Base-by-base conservation (phyloP, 2,113 vertebrate species). In the Lucifuga dentata region DNA sequence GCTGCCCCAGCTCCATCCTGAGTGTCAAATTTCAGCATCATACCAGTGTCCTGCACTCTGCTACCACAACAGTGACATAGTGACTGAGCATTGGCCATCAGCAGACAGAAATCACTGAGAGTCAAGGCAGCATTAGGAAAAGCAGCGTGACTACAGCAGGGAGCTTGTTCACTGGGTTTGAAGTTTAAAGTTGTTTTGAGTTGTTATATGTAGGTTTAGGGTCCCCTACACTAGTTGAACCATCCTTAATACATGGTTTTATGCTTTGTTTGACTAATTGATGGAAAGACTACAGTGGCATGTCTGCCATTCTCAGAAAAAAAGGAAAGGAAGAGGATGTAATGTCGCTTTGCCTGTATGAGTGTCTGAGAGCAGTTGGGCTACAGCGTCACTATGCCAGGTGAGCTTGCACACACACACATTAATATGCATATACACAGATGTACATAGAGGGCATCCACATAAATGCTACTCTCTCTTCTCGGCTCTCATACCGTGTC, bases 281-380 rank as follows among this genome's bases (percentile, higher is more conserved):
- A 64, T 66, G 36, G 24, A 63, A 2, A 60, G 39, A 59, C 35
- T 23, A 24, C 72, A 61, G 4, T 36, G 3, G 39, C 16, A 48
- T 68, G 40, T 73, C 15, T 66, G 36, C 15, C 21, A 8, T 7
- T 7, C 7, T 3, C 26, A 64, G 24, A 21, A 61, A 29, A 46
- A 36, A 43, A 19, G 23, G 15, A 17, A 8, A 39, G 23, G 29
- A 13, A 57, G 39, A 0, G n/a, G 32, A 79, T 16, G 58, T 73
- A 68, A 95, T 95, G 95, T 83, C 92, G 23, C 93, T 94, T 20
- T 93, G 92, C 68, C 90, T 97, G 38, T 94, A 94, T 33, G 93
- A 96, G 82, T 96, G 95, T 80, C 93, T 98, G 76, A 92, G 82
- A 80, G 93, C 95, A 15, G 92, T 93, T 49, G 94, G 93, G 59